phyloP scores from a whole-genome alignment of 2,888 invertebrate species.

The Orthosia gothica region DNA sequence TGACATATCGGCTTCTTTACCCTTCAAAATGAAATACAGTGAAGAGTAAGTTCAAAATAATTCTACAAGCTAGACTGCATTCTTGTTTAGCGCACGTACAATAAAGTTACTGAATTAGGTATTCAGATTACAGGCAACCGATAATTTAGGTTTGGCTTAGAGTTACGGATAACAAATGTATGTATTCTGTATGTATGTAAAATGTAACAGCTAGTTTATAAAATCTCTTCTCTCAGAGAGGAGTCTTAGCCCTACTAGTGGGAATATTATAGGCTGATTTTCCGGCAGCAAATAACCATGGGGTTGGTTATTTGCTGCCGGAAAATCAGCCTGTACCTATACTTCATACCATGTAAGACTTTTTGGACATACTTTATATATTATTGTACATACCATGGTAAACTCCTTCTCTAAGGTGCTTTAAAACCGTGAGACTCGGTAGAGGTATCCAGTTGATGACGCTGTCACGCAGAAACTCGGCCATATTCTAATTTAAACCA shows the following conservation, averaged over 20 bases:
- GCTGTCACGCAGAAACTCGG: no score
- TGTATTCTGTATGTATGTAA: background rate
- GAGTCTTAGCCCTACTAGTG: no score
- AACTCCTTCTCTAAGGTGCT: background rate
- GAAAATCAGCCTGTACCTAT: no score
- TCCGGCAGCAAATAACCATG: background rate
- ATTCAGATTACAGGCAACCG: constrained; percentile 19
- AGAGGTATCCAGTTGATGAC: no score
- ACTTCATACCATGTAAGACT: background rate
- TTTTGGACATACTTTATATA: background rate
- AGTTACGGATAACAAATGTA: background rate
- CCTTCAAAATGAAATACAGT: background rate
- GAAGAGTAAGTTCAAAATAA: background rate
- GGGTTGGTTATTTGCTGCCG: no score
- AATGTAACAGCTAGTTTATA: background rate
- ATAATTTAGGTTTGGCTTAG: constrained; percentile 17
- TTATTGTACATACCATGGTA: no score
- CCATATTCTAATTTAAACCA: no score
- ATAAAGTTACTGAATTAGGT: constrained; percentile 24
- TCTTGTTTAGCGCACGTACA: background rate
- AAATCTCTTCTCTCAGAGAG: no score
- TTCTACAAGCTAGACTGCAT: background rate
- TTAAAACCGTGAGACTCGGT: background rate
- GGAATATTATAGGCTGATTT: no score
- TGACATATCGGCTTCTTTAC: background rate